phyloP scores from a whole-genome alignment of 2,888 invertebrate genomes.

The Tortricodes alternella region DNA sequence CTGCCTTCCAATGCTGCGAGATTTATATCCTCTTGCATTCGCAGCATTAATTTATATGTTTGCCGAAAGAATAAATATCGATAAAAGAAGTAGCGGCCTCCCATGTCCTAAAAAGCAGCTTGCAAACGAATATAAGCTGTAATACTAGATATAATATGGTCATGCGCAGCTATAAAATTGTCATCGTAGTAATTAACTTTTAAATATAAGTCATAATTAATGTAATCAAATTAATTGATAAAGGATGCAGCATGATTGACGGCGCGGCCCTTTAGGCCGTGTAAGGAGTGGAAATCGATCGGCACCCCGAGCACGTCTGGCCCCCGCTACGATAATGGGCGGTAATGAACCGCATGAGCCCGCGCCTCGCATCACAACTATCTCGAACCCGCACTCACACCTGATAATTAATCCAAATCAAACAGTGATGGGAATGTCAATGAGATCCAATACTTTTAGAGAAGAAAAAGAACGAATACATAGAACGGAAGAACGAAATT shows the following conservation, averaged over 20 bases:
- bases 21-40: slow-evolving; percentile 57
- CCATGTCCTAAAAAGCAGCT: background rate
- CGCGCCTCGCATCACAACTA: slow-evolving; percentile 64
- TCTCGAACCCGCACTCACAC: slow-evolving; percentile 49
- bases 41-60: slow-evolving; percentile 34
- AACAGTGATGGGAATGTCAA: slow-evolving; percentile 24
- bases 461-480: background rate
- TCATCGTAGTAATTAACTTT: background rate
- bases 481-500: background rate
- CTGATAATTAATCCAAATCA: slow-evolving; percentile 56
- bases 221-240: slow-evolving; percentile 15
- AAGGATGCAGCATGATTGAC: slow-evolving; percentile 41
- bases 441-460: background rate
- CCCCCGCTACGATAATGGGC: slow-evolving; percentile 62
- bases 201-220: background rate
- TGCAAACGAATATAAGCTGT: slow-evolving; percentile 10
- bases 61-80: slow-evolving; percentile 16
- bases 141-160: background rate
- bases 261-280: slow-evolving; percentile 46
- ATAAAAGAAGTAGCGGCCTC: slow-evolving; percentile 11
- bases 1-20: slow-evolving; percentile 41
- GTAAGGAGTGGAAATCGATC: slow-evolving; percentile 39
- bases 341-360: slow-evolving; percentile 59
- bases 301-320: slow-evolving; percentile 61
- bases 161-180: background rate